Evolutionary conservation across 2,113 vertebrate species (phyloP).

Genomic region (Dascyllus trimaculatus): DNA sequence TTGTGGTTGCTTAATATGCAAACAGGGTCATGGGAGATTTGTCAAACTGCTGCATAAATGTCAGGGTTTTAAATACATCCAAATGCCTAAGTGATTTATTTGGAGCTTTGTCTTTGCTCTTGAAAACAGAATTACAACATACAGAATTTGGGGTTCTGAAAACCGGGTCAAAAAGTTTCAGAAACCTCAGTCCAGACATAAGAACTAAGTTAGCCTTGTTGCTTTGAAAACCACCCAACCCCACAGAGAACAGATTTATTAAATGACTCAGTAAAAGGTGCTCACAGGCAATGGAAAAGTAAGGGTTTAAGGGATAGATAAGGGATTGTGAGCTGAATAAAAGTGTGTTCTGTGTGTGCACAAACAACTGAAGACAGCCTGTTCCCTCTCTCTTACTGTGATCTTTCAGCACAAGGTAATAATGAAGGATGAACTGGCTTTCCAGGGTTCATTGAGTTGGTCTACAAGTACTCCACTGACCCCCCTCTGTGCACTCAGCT

Average conservation of each 20-base stretch:
- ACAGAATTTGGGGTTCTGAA: constrained; percentile 10
- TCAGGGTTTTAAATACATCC: constrained; percentile 16
- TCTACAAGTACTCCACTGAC: constrained; percentile 59
- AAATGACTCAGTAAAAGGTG: constrained; percentile 42
- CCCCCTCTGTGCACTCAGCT: constrained; percentile 64
- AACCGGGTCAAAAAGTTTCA: constrained; percentile 28
- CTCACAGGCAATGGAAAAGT: constrained; percentile 46
- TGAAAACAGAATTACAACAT: constrained; percentile 3
- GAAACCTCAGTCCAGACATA: constrained; percentile 19
- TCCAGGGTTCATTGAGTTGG: constrained; percentile 76
- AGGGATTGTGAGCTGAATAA: constrained; percentile 51
- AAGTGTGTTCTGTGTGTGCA: constrained; percentile 49
- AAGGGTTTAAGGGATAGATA: constrained; percentile 46
- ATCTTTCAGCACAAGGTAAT: constrained; percentile 79
- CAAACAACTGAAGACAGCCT: constrained; percentile 27
- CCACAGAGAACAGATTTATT: constrained; percentile 48
- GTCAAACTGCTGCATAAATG: constrained; percentile 41
- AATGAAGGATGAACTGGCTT: constrained; percentile 70
- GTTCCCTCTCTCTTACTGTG: constrained; percentile 51
- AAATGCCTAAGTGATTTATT: constrained; percentile 18
- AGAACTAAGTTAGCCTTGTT: constrained; percentile 14
- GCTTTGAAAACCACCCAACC: constrained; percentile 30
- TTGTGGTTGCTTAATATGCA: constrained; percentile 59
- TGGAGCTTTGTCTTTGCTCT: background rate
- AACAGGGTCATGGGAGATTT: constrained; percentile 56